A percentile compares a stretch with the other conserved stretches of the same genome.
Conservation (phyloP, 2,888 invertebrate genomes). For the Acrocyrtus sp. region DNA sequence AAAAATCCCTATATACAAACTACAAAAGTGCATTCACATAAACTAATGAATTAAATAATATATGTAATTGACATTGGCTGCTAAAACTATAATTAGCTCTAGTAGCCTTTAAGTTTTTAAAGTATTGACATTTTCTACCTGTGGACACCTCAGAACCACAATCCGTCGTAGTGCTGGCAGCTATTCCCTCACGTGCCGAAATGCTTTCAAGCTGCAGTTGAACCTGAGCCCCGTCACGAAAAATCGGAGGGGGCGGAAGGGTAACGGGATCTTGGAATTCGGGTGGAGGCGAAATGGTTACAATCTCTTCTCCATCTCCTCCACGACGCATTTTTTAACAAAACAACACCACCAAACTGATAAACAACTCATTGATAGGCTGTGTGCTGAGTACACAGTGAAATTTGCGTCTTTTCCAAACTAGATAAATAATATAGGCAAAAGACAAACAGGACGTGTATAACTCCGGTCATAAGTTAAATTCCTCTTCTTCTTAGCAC, state of each 20-base stretch:
- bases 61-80: too few relatives aligned
- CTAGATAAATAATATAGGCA: too few relatives aligned
- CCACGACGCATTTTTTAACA: constrained; percentile 44
- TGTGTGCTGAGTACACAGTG: too few relatives aligned
- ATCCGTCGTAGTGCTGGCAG: neutral
- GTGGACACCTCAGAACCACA: constrained; percentile 6
- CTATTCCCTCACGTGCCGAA: neutral
- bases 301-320: constrained; percentile 63
- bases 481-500: too few relatives aligned
- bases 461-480: neutral
- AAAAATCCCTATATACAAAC: too few relatives aligned
- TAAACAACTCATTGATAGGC: constrained; percentile 8
- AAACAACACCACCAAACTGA: constrained; percentile 1
- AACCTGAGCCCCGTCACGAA: constrained; percentile 51
- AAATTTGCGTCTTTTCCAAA: too few relatives aligned
- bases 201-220: constrained; percentile 22
- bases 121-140: too few relatives aligned
- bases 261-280: constrained; percentile 78
- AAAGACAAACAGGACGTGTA: neutral
- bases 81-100: too few relatives aligned
- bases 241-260: constrained; percentile 57
- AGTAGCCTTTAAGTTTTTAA: too few relatives aligned
- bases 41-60: too few relatives aligned
- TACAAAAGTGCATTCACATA: too few relatives aligned
- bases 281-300: constrained; percentile 83